phyloP scores from a whole-genome alignment of 2,113 vertebrate species.

The Nerophis lumbriciformis region DNA sequence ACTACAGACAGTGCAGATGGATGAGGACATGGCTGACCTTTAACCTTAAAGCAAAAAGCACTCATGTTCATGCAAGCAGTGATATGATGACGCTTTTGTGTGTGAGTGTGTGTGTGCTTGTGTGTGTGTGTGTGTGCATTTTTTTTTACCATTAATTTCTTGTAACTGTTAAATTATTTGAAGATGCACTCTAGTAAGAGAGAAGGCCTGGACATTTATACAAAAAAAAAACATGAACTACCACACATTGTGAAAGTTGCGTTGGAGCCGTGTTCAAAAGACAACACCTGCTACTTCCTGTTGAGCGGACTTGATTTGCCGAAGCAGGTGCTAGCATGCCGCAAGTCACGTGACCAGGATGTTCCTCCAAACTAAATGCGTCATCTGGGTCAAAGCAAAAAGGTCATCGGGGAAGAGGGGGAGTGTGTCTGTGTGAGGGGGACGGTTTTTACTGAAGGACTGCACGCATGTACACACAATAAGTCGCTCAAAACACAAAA shows the following conservation, averaged over 20 bases:
- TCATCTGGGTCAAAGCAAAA: slow-evolving; percentile 71
- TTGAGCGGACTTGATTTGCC: slow-evolving; percentile 69
- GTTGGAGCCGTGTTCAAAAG: slow-evolving; percentile 57
- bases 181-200: slow-evolving; percentile 59
- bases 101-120: slow-evolving; percentile 42
- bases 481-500: slow-evolving; percentile 30
- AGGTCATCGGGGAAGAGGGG: slow-evolving; percentile 58
- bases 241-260: slow-evolving; percentile 32
- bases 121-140: slow-evolving; percentile 36
- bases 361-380: slow-evolving; percentile 70
- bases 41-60: slow-evolving; percentile 62
- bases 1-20: slow-evolving; percentile 96
- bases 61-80: slow-evolving; percentile 35
- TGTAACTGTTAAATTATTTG: slow-evolving; percentile 76
- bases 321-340: slow-evolving; percentile 70
- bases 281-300: slow-evolving; percentile 70
- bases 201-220: slow-evolving; percentile 34
- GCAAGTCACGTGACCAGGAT: slow-evolving; percentile 65
- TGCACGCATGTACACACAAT: slow-evolving; percentile 20
- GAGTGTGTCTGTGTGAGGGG: slow-evolving; percentile 43
- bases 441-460: slow-evolving; percentile 46
- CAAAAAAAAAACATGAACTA: slow-evolving; percentile 24
- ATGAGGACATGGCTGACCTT: slow-evolving; percentile 93
- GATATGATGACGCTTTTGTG: slow-evolving; percentile 51
- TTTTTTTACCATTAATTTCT: slow-evolving; percentile 54